phyloP scores from a whole-genome alignment of 2,797 vertebrate genomes.

The Antrozous pallidus region DNA sequence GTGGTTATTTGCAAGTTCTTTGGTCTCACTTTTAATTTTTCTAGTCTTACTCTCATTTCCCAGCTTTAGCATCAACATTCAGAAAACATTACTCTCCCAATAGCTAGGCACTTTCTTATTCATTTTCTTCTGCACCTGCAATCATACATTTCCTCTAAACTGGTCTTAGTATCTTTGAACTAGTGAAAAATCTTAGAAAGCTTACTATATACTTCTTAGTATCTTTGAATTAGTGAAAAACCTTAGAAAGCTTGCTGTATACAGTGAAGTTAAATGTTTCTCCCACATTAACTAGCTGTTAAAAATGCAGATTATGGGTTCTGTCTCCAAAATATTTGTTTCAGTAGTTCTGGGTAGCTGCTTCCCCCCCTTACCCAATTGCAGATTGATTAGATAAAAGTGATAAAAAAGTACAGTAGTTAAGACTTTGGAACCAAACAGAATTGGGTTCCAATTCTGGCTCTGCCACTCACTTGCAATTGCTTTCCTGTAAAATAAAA shows the following conservation, averaged over 20 bases:
- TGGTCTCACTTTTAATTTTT: background rate
- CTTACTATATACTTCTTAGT: background rate
- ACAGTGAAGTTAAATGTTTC: background rate
- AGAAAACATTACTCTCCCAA: background rate
- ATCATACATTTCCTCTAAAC: background rate
- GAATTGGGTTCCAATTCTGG: background rate
- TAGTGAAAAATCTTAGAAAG: no score
- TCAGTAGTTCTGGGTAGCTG: background rate
- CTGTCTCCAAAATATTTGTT: background rate
- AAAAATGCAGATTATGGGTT: background rate
- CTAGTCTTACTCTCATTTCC: background rate
- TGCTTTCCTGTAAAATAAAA: conserved; percentile 5
- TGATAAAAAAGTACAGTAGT: background rate
- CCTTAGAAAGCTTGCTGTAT: no score
- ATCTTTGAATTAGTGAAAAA: no score
- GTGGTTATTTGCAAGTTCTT: background rate
- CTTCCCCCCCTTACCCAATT: background rate
- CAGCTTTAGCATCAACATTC: background rate
- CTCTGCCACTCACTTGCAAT: background rate
- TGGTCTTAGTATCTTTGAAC: background rate
- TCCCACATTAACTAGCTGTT: background rate
- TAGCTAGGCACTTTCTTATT: background rate
- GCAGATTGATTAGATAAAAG: background rate
- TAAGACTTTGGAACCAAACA: background rate
- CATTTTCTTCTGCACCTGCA: background rate